Base-by-base conservation (phyloP, 2,797 vertebrate genomes). In the Pteronotus mesoamericanus region DNA sequence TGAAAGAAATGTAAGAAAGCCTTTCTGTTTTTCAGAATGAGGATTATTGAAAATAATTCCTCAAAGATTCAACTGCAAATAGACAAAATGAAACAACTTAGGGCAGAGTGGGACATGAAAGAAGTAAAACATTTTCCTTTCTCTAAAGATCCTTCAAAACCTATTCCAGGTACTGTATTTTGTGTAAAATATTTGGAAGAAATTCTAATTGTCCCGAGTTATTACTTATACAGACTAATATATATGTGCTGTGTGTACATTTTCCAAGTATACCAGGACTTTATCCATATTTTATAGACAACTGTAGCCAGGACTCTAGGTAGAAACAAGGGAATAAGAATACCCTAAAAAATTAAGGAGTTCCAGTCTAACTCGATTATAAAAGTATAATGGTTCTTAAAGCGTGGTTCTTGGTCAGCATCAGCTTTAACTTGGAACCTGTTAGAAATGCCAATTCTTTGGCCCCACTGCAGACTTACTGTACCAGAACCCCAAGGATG, bases 21-120 rank as follows among this genome's bases (percentile, higher is more conserved):
- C 39, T 95, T 97, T 97, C 29, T 96, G 69, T 97, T 84, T 97
- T 97, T 66, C 86, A 99, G 99, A 90, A 97, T 99, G 94, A 97
- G 92, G 2, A 53, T 97, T 74, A 98, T 98, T 97, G 97, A 98
- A 96, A 98, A 78, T 53, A 98, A 99, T 94, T 99, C 99, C 48
- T 92, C 79, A 68, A 97, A 97, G 92, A 96, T 98, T 96, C 94
- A 98, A 79, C 97, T 48, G 68, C 94, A 98, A 39, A 96, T 98
- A 82, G 48, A 95, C 74, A 94, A 97, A 93, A 79, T 98, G 37
- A 97, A 97, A 94, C 89, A 98, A 39, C 78, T 87, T 78, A 97
- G 94, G 87, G 97, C 77, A 87, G 85, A 2, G 37, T 61, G 46
- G 72, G 51, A 68, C 57, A 69, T 26, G 21, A 86, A 95, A 75